Base-by-base conservation (phyloP, 1,140 invertebrate species). In the Ruditapes philippinarum region DNA sequence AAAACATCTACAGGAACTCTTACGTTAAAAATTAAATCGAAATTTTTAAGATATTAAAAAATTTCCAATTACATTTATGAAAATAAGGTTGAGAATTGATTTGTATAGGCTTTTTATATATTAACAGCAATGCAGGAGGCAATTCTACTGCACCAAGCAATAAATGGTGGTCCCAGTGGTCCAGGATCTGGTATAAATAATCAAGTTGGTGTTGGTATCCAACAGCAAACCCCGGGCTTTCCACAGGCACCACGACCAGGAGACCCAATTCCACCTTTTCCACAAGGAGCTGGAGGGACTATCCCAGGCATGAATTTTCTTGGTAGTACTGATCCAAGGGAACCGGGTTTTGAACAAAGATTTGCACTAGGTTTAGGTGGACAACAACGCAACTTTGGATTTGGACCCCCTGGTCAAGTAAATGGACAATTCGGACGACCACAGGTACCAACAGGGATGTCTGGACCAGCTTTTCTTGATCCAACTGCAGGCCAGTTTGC, bases 111-210 rank as follows among this genome's bases (percentile, higher is more conserved):
- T n/a, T n/a, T n/a, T n/a, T n/a, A n/a, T n/a, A n/a, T n/a, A n/a
- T n/a, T n/a, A n/a, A n/a, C n/a, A 87, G 84, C 3, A 19, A 87
- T 87, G 84, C 49, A 79, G 40, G 84, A 87, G 45, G 84, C 84
- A 0, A 78, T 87, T 3, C 12, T 87, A 33, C 45, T 87, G 25
- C 31, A 79, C 17, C 84, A 87, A 79, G 84, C 84, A n/a, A 31
- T 87, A 33, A n/a, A 78, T 22, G 84, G 84, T 17, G 84, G 73
- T 31, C 84, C 84, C 0, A 36, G 73, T 19, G 84, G 84, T 33
- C 84, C 84, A 14, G 84, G 84, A 11, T 79, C 73, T 22, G 84
- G 84, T 0, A 79, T 78, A n/a, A 73, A 22, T 12, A n/a, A 2
- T 73, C 73, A 76, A 31, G 40, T 7, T 7, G 38, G 68, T 17